A percentile compares a stretch with the other conserved stretches of the same genome.
Evolutionary conservation across 1,140 invertebrate species (phyloP).

Genomic region (Hypothenemus hampei): DNA sequence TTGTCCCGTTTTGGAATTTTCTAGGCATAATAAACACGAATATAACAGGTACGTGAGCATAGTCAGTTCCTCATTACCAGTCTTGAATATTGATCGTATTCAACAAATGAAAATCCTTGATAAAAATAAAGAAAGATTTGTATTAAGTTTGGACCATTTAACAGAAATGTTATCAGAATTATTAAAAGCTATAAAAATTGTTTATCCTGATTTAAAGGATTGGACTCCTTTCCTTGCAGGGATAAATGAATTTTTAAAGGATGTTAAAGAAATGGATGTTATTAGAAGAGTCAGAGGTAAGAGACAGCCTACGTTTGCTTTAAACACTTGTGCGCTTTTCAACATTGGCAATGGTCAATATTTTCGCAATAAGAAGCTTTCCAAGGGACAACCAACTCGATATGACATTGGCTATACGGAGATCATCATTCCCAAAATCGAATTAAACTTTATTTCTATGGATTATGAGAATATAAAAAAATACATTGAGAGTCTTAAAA

Average conservation of each 20-base stretch:
- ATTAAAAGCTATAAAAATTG: conserved; percentile 3
- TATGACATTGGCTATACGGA: conserved; percentile 20
- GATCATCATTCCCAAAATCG: conserved; percentile 28
- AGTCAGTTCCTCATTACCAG: conserved; percentile 7
- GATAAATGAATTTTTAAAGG: conserved; percentile 23
- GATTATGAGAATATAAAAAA: conserved; percentile 7
- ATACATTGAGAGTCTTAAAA: conserved; percentile 21
- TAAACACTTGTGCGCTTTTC: conserved; percentile 27
- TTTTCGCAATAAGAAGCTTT: conserved; percentile 28
- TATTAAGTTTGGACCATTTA: conserved; percentile 19
- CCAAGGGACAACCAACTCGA: conserved; percentile 5
- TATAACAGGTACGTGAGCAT: conserved; percentile 25
- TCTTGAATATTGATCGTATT: conserved; percentile 7
- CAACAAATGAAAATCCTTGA: conserved; percentile 24
- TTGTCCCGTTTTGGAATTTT: conserved; percentile 25
- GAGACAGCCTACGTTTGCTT: conserved; percentile 19
- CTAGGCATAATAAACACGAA: conserved; percentile 24
- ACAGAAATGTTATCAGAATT: conserved; percentile 9
- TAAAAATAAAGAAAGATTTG: conserved; percentile 1
- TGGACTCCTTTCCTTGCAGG: conserved; percentile 17
- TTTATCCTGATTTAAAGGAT: conserved; percentile 1
- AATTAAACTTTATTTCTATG: conserved; percentile 7
- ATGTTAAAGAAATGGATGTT: conserved; percentile 24
- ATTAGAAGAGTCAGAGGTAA: too few species aligned
- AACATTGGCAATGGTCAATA: conserved; percentile 25